A percentile compares a stretch with the other conserved stretches of the same genome.
These are phyloP conservation scores for Centroberyx gerrardi DNA, from an alignment of 2,797 vertebrate genomes.

Conservation along the genomic window DNA sequence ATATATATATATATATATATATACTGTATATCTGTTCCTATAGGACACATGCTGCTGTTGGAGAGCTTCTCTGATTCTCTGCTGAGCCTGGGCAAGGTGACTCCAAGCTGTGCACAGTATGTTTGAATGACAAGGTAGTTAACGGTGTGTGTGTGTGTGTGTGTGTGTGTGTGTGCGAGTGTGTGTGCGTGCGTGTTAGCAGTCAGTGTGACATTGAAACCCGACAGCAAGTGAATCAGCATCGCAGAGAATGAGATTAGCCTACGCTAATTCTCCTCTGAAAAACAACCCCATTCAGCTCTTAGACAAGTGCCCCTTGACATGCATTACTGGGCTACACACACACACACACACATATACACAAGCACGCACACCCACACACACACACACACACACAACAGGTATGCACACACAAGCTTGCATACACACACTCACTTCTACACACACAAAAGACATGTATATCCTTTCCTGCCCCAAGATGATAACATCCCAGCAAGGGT, in stretches of 20 bases:
- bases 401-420: no score
- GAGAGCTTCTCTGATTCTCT: no score
- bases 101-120: not conserved
- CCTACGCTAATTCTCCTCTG: slow-evolving; percentile 10
- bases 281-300: slow-evolving; percentile 6
- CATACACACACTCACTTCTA: no score
- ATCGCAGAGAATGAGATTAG: slow-evolving; percentile 36
- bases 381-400: no score
- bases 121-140: not conserved
- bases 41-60: no score
- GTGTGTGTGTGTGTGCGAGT: not conserved
- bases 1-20: no score
- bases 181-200: not conserved
- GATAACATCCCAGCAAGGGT: no score
- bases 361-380: not conserved
- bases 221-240: slow-evolving; percentile 20
- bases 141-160: not conserved
- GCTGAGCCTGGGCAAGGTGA: no score
- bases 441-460: no score
- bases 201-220: not conserved
- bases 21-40: no score
- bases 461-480: no score
- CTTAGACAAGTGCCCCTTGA: not conserved
- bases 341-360: not conserved
- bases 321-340: not conserved